A percentile compares a stretch with the other conserved stretches of the same genome.
These are phyloP conservation scores for Ernsta delagoae DNA, from an alignment of 2,888 invertebrate genomes.

Conservation along the genomic window DNA sequence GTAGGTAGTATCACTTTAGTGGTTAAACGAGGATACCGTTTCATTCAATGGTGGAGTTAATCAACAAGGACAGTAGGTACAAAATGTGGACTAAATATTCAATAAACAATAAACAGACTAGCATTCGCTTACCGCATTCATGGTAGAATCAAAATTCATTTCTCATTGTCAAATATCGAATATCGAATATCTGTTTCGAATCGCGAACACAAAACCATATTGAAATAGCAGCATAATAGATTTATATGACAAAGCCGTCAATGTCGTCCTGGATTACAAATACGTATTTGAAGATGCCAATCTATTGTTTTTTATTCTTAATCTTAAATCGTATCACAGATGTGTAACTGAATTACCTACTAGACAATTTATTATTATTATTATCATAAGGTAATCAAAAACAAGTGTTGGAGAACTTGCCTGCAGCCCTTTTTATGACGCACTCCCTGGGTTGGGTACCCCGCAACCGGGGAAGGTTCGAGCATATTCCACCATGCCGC, in stretches of 20 bases:
- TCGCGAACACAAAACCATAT: constrained; percentile 64
- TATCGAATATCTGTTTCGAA: constrained; percentile 62
- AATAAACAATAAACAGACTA: constrained; percentile 19
- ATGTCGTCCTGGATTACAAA: background rate
- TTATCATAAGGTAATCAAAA: too few species aligned
- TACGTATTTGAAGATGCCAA: background rate
- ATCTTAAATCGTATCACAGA: too few species aligned
- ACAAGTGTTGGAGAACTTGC: too few species aligned
- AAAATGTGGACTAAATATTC: constrained; percentile 23
- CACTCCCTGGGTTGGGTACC: too few species aligned
- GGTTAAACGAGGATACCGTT: background rate
- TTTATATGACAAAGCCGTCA: background rate
- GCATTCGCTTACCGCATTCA: constrained; percentile 8
- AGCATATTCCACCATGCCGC: too few species aligned
- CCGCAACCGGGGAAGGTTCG: too few species aligned
- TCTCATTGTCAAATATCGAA: constrained; percentile 64
- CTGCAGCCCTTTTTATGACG: too few species aligned
- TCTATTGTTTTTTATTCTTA: background rate
- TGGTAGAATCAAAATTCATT: constrained; percentile 47
- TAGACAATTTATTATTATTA: too few species aligned
- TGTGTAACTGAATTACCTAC: too few species aligned
- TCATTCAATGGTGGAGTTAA: background rate
- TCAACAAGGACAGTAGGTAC: background rate
- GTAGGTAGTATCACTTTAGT: too few species aligned
- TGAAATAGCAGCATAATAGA: constrained; percentile 58